Conservation (phyloP, 2,888 invertebrate species). For the Toxonevra muliebris region DNA sequence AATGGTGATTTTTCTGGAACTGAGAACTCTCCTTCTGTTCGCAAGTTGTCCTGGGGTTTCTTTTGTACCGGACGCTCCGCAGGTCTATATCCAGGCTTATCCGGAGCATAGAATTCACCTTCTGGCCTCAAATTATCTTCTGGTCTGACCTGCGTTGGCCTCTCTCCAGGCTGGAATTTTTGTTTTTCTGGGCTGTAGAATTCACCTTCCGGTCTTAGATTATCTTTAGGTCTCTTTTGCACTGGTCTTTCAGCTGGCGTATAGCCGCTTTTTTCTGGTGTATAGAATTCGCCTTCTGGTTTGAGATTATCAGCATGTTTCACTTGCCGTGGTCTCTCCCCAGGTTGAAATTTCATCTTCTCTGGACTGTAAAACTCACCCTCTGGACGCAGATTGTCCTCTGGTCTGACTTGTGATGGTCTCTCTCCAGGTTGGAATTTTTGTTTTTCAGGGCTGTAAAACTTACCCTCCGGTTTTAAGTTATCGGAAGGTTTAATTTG, state of each 20-base stretch:
- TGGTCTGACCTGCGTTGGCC: conserved; percentile 67
- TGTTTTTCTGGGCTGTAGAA: conserved; percentile 65
- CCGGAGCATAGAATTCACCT: conserved; percentile 67
- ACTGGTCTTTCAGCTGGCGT: conserved; percentile 63
- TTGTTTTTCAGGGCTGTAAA: conserved; percentile 57
- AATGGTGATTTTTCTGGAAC: conserved; percentile 48
- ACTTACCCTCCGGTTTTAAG: conserved; percentile 69
- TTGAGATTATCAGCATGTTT: conserved; percentile 65
- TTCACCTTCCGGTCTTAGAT: conserved; percentile 69
- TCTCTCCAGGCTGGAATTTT: conserved; percentile 65
- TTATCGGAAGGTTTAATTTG: conserved; percentile 69
- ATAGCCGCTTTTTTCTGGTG: conserved; percentile 53
- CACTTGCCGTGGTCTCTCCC: conserved; percentile 64
- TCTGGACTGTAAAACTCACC: conserved; percentile 68
- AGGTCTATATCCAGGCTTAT: conserved; percentile 56
- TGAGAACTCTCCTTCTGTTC: conserved; percentile 67
- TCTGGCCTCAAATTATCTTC: conserved; percentile 65
- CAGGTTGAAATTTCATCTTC: conserved; percentile 54
- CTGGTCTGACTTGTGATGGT: conserved; percentile 63
- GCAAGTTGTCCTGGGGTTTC: conserved; percentile 67
- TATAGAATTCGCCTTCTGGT: conserved; percentile 69
- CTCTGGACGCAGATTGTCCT: conserved; percentile 70
- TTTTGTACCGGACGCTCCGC: conserved; percentile 64
- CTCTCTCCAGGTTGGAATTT: conserved; percentile 66
- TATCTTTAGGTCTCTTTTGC: conserved; percentile 66